Base-by-base conservation (phyloP, 2,797 vertebrate species). In the Phoeniculus purpureus region DNA sequence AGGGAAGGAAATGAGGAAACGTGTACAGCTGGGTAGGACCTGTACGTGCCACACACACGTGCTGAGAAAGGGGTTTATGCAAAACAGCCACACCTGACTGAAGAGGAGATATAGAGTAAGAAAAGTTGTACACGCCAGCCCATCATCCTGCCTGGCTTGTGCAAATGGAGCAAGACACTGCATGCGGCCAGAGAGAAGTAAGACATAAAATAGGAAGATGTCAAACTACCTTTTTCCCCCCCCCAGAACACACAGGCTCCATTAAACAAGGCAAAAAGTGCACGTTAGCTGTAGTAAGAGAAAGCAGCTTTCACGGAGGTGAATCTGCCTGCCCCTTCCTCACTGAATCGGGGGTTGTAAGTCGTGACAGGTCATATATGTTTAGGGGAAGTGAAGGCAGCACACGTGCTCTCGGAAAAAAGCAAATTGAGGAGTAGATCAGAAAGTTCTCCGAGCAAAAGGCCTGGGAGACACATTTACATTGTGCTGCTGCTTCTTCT, bases 201-300 rank as follows among this genome's bases (percentile, higher is more conserved):
- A 77, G 58, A 80, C 29, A 62, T 59, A 68, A 91, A 94, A 54
- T 2, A 32, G 71, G 59, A 66, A 90, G 81, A 34, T 5, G 29
- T 65, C 87, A 77, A 52, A 71, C 60, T 62, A n/a, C 9, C 4
- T 47, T 47, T 47, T 82, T 91, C 37, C 56, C 60, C 75, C 75
- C 86, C 31, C 17, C 67, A 37, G 12, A 15, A 32, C 70, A 54
- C 1, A 1, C 18, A 91, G 91, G 90, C 75, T 77, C 82, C 81
- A 85, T 93, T 93, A 88, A 64, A 88, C 78, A 59, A 92, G 94
- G 87, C 9, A 0, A 95, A 92, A 93, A 90, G 91, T 58, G n/a
- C 0, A 0, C n/a, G 66, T 74, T 80, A 90, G 68, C 65, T 8
- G 32, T 40, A 80, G 91, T 75, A 45, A 93, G 85, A 92, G 90